Evolutionary conservation across 1,140 invertebrate species (phyloP).

Genomic region (Solen grandis): DNA sequence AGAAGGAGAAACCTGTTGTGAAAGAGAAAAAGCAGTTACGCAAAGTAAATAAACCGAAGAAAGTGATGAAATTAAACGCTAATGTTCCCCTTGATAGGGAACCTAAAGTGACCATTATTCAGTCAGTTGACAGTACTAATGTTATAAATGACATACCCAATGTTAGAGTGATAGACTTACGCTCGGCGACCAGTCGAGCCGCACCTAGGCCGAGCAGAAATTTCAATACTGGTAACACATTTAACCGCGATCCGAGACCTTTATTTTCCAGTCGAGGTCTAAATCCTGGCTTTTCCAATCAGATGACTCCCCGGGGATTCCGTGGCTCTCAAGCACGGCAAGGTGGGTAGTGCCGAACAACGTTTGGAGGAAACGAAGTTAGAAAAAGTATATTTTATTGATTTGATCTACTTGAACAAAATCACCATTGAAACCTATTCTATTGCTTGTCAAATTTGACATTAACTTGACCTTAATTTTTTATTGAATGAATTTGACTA

Average conservation of each 20-base stretch:
- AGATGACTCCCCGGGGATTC: neutral
- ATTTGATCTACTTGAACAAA: no score
- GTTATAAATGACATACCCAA: slow-evolving; percentile 3
- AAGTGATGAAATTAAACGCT: neutral
- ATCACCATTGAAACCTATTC: no score
- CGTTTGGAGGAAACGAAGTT: neutral
- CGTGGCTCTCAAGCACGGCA: neutral
- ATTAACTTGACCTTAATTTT: no score
- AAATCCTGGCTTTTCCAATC: slow-evolving; percentile 9
- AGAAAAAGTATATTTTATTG: no score
- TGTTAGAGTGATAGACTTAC: slow-evolving; percentile 24
- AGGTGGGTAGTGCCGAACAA: neutral
- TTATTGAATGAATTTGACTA: no score
- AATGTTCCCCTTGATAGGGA: neutral
- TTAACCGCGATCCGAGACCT: neutral
- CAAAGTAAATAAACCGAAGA: neutral
- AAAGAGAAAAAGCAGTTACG: neutral
- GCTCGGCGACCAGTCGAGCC: slow-evolving; percentile 28
- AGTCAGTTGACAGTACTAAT: neutral
- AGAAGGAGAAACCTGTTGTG: neutral
- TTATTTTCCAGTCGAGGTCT: slow-evolving; percentile 13
- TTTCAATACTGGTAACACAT: neutral
- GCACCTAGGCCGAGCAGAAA: neutral
- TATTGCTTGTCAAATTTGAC: no score
- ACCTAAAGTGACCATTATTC: neutral